Percentiles rank a stretch among this genome's conserved stretches.
Evolutionary conservation across 2,888 invertebrate genomes (phyloP).

Genomic region (Drosophila paramelanica): DNA sequence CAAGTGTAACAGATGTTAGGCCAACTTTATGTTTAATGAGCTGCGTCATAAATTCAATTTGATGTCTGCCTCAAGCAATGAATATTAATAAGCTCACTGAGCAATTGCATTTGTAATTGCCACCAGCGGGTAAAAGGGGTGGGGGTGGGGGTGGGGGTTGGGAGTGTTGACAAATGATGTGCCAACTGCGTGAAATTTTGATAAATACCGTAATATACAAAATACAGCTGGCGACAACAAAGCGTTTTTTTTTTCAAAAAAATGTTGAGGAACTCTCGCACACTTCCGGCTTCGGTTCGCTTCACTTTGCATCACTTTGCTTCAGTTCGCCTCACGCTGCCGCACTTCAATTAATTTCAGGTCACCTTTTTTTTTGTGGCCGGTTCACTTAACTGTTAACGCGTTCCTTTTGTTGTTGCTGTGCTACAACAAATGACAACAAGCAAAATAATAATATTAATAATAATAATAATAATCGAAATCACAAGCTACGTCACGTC

Average conservation of each 20-base stretch:
- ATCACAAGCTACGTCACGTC: slow-evolving; percentile 40
- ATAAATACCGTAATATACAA: slow-evolving; percentile 39
- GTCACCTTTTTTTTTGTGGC: slow-evolving; percentile 42
- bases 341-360: slow-evolving; percentile 54
- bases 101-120: slow-evolving; percentile 60
- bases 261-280: slow-evolving; percentile 19
- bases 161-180: slow-evolving; percentile 65
- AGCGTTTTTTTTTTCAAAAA: slow-evolving; percentile 42
- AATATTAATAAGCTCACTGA: slow-evolving; percentile 73
- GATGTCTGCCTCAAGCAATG: slow-evolving; percentile 61
- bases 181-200: slow-evolving; percentile 60
- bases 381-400: slow-evolving; percentile 69
- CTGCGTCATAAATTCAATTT: slow-evolving; percentile 57
- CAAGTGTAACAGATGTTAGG: slow-evolving; percentile 66
- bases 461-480: slow-evolving; percentile 40
- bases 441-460: slow-evolving; percentile 26
- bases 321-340: slow-evolving; percentile 2
- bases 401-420: slow-evolving; percentile 40
- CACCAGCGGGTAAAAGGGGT: neutral
- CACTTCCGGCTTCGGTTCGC: slow-evolving; percentile 44
- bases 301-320: slow-evolving; percentile 23
- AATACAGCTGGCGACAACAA: slow-evolving; percentile 27
- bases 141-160: neutral
- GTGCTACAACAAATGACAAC: slow-evolving; percentile 27
- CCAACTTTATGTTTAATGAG: slow-evolving; percentile 65